phyloP scores from a whole-genome alignment of 2,888 invertebrate species.

The Eristalinus sepulchralis region DNA sequence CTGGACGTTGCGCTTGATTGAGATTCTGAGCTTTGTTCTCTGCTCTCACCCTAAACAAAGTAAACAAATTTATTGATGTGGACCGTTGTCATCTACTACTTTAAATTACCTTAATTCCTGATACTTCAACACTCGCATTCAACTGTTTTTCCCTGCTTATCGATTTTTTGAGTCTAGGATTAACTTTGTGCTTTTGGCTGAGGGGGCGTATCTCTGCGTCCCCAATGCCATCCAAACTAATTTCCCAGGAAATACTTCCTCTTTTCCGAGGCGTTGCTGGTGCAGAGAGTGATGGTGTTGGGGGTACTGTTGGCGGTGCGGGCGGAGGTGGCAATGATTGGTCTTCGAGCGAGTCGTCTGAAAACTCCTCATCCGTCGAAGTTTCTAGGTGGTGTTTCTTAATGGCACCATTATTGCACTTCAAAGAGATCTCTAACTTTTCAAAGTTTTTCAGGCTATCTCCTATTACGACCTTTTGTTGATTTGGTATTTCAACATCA shows the following conservation, averaged over 20 bases:
- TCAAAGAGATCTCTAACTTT: slow-evolving; percentile 60
- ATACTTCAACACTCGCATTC: slow-evolving; percentile 33
- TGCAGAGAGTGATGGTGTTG: slow-evolving; percentile 80
- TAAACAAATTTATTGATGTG: neutral
- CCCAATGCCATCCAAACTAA: slow-evolving; percentile 85
- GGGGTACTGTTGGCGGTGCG: slow-evolving; percentile 79
- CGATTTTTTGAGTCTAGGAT: slow-evolving; percentile 47
- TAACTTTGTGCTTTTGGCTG: slow-evolving; percentile 42
- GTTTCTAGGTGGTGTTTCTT: slow-evolving; percentile 27
- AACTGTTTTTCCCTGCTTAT: slow-evolving; percentile 48
- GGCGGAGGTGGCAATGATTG: slow-evolving; percentile 84
- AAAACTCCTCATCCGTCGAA: slow-evolving; percentile 85
- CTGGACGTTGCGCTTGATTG: slow-evolving; percentile 88
- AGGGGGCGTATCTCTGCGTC: slow-evolving; percentile 34
- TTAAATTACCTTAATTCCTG: slow-evolving; percentile 62
- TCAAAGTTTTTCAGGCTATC: slow-evolving; percentile 62
- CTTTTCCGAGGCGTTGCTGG: slow-evolving; percentile 86
- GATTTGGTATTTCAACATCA: slow-evolving; percentile 21
- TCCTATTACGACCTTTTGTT: slow-evolving; percentile 55
- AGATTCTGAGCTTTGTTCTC: slow-evolving; percentile 76
- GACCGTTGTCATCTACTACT: neutral
- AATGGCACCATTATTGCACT: slow-evolving; percentile 35
- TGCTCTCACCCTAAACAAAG: slow-evolving; percentile 39
- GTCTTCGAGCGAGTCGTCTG: slow-evolving; percentile 92
- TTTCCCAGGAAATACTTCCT: slow-evolving; percentile 93